These are phyloP conservation scores for Uria lomvia DNA, from an alignment of 2,113 vertebrate genomes.

Conservation along the genomic window DNA sequence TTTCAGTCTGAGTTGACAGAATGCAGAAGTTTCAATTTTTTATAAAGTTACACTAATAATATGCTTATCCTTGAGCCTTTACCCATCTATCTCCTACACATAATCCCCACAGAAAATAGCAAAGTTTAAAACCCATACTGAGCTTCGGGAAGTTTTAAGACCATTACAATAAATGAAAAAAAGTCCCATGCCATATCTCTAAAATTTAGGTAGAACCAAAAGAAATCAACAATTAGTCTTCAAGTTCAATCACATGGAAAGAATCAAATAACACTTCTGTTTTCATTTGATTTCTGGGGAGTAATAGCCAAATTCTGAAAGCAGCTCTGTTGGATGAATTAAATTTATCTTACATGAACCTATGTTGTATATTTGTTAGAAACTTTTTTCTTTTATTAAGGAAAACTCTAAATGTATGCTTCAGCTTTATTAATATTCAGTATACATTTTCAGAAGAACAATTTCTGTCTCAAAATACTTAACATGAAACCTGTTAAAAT, in stretches of 20 bases:
- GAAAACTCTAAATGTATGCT: neutral
- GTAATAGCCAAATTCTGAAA: neutral
- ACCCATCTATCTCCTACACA: neutral
- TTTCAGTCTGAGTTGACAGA: neutral
- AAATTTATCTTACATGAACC: neutral
- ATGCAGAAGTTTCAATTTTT: neutral
- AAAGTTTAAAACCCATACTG: neutral
- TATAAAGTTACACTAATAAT: neutral
- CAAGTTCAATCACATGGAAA: neutral
- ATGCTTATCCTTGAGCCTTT: neutral
- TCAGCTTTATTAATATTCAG: neutral
- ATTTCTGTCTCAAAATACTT: neutral
- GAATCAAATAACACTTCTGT: neutral
- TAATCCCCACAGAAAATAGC: neutral
- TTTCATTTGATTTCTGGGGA: neutral
- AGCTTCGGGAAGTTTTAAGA: neutral
- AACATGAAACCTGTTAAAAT: neutral
- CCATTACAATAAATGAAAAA: neutral
- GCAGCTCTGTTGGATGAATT: neutral
- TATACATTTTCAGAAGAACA: neutral
- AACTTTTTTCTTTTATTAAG: neutral
- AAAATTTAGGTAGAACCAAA: neutral
- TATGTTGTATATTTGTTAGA: neutral
- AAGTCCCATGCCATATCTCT: rapidly evolving
- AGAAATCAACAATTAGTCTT: neutral